Evolutionary conservation across 2,797 vertebrate species (phyloP).

Genomic region (Meriones psammophilus): DNA sequence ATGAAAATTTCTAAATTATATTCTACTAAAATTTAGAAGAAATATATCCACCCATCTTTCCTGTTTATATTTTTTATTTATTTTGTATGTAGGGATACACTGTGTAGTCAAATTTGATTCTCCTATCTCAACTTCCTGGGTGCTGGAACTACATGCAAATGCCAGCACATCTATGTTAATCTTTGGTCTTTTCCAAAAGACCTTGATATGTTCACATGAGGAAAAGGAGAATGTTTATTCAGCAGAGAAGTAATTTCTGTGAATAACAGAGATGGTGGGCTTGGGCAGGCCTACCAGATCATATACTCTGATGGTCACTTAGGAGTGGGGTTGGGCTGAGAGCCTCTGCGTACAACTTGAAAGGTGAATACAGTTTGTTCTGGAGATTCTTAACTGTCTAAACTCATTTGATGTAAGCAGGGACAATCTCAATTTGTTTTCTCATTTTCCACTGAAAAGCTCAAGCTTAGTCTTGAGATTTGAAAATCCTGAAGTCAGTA

Average conservation of each 20-base stretch:
- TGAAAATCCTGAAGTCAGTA: slow-evolving; percentile 42
- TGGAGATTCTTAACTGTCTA: slow-evolving; percentile 39
- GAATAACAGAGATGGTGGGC: background rate
- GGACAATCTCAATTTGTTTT: background rate
- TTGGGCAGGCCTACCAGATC: background rate
- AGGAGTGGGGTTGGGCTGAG: background rate
- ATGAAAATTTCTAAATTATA: slow-evolving; percentile 50
- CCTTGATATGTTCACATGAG: background rate
- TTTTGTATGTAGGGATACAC: background rate
- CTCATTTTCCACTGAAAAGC: slow-evolving; percentile 3
- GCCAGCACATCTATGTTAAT: background rate
- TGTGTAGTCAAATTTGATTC: background rate
- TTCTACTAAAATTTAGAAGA: slow-evolving; percentile 26
- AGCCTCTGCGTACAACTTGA: background rate
- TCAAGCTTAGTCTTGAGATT: slow-evolving; percentile 28
- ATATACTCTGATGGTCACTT: background rate
- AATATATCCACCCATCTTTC: background rate
- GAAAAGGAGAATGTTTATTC: background rate
- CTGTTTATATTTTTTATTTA: background rate
- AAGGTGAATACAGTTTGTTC: background rate
- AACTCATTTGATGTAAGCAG: slow-evolving; percentile 26
- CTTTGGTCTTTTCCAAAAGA: slow-evolving; percentile 39
- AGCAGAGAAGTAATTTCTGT: background rate
- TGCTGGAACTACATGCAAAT: background rate
- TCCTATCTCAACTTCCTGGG: background rate